phyloP scores from a whole-genome alignment of 2,888 invertebrate genomes.

The Cerceris ruficornis region DNA sequence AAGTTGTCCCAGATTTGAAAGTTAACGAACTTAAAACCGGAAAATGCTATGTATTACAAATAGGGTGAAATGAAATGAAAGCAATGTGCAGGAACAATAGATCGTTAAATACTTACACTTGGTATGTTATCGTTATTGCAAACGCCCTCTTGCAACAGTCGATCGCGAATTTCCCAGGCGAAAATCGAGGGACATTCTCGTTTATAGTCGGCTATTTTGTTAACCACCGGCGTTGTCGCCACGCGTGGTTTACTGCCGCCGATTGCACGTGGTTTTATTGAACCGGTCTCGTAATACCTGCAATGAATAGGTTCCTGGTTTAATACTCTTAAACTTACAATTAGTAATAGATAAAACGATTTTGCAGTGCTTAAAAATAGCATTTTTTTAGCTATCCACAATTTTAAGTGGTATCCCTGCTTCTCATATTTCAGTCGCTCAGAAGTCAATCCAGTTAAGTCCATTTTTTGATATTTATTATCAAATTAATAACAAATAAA shows the following conservation, averaged over 20 bases:
- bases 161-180: constrained; percentile 99
- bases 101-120: constrained; percentile 92
- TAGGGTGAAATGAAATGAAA: too few species aligned
- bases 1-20: too few species aligned
- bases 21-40: too few species aligned
- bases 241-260: constrained; percentile 98
- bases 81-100: too few species aligned
- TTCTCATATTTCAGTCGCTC: too few species aligned
- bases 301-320: constrained; percentile 51
- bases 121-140: constrained; percentile 99
- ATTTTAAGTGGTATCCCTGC: too few species aligned
- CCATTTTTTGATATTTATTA: too few species aligned
- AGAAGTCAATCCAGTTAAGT: too few species aligned
- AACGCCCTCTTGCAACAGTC: constrained; percentile 95
- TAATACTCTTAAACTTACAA: background rate
- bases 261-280: constrained; percentile 97
- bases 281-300: constrained; percentile 99
- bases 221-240: constrained; percentile 95
- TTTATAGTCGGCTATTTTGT: constrained; percentile 98
- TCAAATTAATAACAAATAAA: too few species aligned
- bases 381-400: too few species aligned
- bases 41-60: too few species aligned
- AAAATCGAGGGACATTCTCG: constrained; percentile 98
- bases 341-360: background rate
- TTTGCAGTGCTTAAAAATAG: too few species aligned